Evolutionary conservation across 2,888 invertebrate species (phyloP), one percentile per base, ranked within the genome.

Genomic region (Actias luna): DNA sequence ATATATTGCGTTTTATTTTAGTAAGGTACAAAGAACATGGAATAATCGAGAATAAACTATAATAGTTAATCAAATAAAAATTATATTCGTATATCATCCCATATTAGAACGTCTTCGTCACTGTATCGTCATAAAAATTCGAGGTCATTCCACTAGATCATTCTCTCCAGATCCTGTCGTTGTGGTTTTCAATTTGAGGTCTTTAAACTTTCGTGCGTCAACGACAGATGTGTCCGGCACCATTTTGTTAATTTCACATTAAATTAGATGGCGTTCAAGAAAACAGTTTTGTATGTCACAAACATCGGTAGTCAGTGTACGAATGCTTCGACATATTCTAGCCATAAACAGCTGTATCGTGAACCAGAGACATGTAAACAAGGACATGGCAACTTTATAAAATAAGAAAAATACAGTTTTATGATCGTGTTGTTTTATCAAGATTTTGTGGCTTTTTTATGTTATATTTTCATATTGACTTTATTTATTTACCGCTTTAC

Each of bases 1-100:
- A 61, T 33, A 61, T 61, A 64, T 61, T 52, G 35, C 65, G 58
- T 39, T 46, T 46, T 50, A 39, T 39, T 59, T 42, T 42, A 46
- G n/a, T 59, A 12, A 46, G 29, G 29, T 42, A 59, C 5, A 59
- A 42, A 27, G 59, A 55, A 55, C 29, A 29, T n/a, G 29, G 52
- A 52, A 27, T 12, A 18, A 18, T 18, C 42, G 42, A 42, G 42
- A 42, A 18, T 18, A 33, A 10, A 33, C n/a, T 18, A 5, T 42
- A 42, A 18, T 42, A 7, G 5, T 42, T 42, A 18, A 18, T 50
- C 10, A n/a, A n/a, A n/a, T n/a, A n/a, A n/a, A n/a, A n/a, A 50
- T 50, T 50, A 46, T 14, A 22, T 18, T 50, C 12, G 12, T 50
- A 12, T 22, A 12, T 12, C 25, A n/a, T 25, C 22, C 22, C 25